Percentiles rank a stretch among this genome's conserved stretches.
These are phyloP conservation scores for Eilema caniola DNA, from an alignment of 2,888 invertebrate species.

Conservation along the genomic window DNA sequence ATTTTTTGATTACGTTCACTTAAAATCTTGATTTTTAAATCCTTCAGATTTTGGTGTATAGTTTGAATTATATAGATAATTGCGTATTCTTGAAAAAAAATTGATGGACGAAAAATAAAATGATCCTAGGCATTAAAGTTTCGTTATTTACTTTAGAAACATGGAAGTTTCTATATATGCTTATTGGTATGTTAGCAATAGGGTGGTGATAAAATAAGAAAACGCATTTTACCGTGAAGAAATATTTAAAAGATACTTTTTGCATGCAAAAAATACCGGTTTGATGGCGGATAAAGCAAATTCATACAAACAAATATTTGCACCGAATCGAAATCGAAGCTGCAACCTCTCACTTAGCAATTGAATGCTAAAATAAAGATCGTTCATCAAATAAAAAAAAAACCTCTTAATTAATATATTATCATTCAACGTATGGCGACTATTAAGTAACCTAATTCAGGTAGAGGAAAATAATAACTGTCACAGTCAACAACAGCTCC, in stretches of 20 bases:
- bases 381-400: too few relatives aligned
- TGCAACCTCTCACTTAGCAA: neutral
- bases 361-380: too few relatives aligned
- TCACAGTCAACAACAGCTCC: constrained; percentile 48
- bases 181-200: neutral
- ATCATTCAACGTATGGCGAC: neutral
- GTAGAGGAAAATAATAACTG: constrained; percentile 21
- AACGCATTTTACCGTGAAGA: neutral
- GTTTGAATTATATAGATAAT: neutral
- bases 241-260: too few relatives aligned
- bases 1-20: neutral
- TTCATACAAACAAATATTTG: neutral
- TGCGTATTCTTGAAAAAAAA: neutral
- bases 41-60: neutral
- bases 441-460: neutral
- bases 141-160: neutral
- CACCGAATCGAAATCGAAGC: neutral
- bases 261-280: too few relatives aligned
- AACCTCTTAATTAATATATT: neutral
- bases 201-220: neutral
- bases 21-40: neutral
- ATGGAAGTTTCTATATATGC: neutral
- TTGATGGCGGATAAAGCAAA: too few relatives aligned
- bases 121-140: neutral
- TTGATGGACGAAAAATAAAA: neutral